Conservation (phyloP, 2,113 vertebrate genomes). For the Neotoma lepida region DNA sequence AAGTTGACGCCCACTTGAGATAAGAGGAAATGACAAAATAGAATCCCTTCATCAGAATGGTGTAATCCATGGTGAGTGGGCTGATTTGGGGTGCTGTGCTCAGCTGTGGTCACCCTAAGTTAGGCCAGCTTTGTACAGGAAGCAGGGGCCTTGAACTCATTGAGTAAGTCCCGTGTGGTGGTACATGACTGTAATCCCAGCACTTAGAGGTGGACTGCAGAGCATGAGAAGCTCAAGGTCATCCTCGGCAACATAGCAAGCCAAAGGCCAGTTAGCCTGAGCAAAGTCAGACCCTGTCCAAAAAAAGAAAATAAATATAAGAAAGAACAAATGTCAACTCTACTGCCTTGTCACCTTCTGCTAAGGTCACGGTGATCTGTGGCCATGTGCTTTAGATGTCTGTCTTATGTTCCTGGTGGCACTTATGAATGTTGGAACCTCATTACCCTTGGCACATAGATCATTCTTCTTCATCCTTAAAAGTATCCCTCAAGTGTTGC, state of each 20-base stretch:
- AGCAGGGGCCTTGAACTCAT: background rate
- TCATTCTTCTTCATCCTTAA: background rate
- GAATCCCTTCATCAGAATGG: background rate
- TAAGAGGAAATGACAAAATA: conserved; percentile 33
- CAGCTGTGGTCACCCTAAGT: background rate
- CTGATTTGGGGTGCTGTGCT: background rate
- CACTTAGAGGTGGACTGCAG: background rate
- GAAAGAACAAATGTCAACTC: background rate
- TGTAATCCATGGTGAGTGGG: background rate
- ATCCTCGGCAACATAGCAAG: background rate
- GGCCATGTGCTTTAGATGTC: background rate
- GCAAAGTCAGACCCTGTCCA: background rate
- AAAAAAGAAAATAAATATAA: background rate
- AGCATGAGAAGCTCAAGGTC: background rate
- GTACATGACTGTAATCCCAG: background rate
- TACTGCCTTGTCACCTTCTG: background rate
- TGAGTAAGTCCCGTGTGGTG: background rate
- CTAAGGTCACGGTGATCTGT: background rate
- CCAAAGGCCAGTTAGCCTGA: background rate
- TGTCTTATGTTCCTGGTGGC: background rate
- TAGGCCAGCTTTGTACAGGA: background rate
- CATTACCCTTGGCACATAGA: background rate
- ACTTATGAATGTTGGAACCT: background rate
- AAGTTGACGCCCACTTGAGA: conserved; percentile 54
- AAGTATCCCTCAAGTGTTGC: background rate